A percentile compares a stretch with the other conserved stretches of the same genome.
These are phyloP conservation scores for rabbit (Oryctolagus cuniculus) DNA, from an alignment of 2,113 vertebrate species.

Conservation along the genomic window DNA sequence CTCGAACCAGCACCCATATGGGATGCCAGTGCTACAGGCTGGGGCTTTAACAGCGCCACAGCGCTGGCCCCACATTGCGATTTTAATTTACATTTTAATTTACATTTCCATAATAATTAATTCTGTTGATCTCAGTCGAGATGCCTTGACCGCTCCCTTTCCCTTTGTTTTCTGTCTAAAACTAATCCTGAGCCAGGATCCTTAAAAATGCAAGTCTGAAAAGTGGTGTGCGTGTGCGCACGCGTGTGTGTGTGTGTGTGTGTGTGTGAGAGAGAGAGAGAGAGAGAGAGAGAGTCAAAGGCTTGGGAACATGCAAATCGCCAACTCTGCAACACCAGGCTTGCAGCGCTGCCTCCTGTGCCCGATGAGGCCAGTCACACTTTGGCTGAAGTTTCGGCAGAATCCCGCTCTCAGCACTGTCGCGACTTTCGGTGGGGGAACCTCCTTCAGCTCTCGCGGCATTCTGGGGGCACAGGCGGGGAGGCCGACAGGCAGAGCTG, in stretches of 20 bases:
- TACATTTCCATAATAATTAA: not conserved
- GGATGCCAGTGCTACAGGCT: too few species aligned
- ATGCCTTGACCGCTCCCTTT: not conserved
- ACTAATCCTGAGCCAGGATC: not conserved
- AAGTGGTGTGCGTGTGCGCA: not conserved
- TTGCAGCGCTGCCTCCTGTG: not conserved
- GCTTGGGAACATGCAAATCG: constrained; percentile 18
- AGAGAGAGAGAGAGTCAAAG: not conserved
- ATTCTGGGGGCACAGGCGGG: constrained; percentile 59
- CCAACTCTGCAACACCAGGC: not conserved
- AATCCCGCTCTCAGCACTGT: constrained; percentile 45
- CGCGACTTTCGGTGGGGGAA: constrained; percentile 49
- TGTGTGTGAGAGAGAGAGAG: not conserved
- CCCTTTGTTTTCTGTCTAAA: constrained; percentile 28
- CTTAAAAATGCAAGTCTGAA: constrained; percentile 23
- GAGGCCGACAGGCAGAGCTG: constrained; percentile 70
- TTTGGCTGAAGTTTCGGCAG: constrained; percentile 55
- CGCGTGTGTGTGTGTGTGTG: not conserved
- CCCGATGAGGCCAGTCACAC: constrained; percentile 45
- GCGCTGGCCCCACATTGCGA: not conserved
- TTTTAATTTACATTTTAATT: constrained; percentile 60
- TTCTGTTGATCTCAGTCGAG: not conserved
- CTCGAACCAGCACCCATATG: too few species aligned
- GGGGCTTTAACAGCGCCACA: too few species aligned
- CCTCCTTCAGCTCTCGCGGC: constrained; percentile 44